Conservation (phyloP, 1,140 invertebrate genomes). For the Apolygus lucorum region DNA sequence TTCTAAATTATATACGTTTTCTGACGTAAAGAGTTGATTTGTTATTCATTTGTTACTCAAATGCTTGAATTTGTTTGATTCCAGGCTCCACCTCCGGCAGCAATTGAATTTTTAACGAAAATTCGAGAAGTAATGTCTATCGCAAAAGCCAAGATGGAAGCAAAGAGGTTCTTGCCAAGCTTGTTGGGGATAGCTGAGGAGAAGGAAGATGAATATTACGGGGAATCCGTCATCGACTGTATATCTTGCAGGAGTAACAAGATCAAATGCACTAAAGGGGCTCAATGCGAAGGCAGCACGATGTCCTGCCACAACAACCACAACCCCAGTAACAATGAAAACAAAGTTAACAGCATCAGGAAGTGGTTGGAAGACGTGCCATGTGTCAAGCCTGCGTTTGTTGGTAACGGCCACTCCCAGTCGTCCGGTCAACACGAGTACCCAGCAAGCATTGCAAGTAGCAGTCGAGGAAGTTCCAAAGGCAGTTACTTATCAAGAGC, state of each 20-base stretch:
- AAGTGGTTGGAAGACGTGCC: constrained; percentile 68
- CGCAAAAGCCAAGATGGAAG: constrained; percentile 74
- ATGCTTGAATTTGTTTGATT: constrained; percentile 33
- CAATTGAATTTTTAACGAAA: constrained; percentile 74
- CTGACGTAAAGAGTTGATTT: too few relatives aligned
- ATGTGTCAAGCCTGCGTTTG: constrained; percentile 40
- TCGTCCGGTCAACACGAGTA: neutral
- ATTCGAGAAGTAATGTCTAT: constrained; percentile 80
- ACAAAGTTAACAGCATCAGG: constrained; percentile 58
- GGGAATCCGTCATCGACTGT: neutral
- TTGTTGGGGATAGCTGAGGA: constrained; percentile 75
- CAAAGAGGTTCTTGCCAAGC: constrained; percentile 68
- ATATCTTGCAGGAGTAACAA: neutral
- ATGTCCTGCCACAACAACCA: constrained; percentile 42
- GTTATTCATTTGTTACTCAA: too few relatives aligned
- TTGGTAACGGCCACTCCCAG: constrained; percentile 31
- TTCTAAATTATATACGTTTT: too few relatives aligned
- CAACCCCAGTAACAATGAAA: constrained; percentile 44
- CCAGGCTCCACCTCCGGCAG: constrained; percentile 73
- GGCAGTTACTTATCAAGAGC: neutral
- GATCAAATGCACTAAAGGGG: neutral
- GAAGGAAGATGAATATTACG: constrained; percentile 39
- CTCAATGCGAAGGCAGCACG: neutral
- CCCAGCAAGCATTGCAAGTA: neutral
- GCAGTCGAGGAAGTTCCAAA: neutral